These are phyloP conservation scores for Lophius piscatorius DNA, from an alignment of 2,113 vertebrate genomes.

Conservation along the genomic window DNA sequence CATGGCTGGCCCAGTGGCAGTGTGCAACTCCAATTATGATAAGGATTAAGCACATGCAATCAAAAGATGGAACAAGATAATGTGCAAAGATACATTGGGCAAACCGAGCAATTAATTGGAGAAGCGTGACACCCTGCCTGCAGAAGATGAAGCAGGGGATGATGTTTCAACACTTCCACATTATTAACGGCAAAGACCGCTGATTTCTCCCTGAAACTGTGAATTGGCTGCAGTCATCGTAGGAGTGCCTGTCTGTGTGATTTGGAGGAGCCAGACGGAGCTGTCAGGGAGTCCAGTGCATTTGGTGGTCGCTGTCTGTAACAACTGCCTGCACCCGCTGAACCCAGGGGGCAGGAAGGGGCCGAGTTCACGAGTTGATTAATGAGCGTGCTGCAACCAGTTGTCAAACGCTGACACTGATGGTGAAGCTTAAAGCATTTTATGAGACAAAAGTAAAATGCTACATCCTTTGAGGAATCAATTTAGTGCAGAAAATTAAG, in stretches of 20 bases:
- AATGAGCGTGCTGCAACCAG: conserved; percentile 74
- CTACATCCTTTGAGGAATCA: conserved; percentile 57
- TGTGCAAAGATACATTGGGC: conserved; percentile 82
- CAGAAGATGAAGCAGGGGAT: conserved; percentile 71
- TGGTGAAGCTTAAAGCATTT: conserved; percentile 65
- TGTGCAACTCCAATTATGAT: conserved; percentile 84
- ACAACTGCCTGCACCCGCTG: conserved; percentile 71
- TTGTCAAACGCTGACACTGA: conserved; percentile 77
- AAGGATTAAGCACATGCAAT: conserved; percentile 84
- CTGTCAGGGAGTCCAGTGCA: conserved; percentile 74
- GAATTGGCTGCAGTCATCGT: conserved; percentile 47
- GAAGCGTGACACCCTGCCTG: conserved; percentile 79
- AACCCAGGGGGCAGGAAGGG: conserved; percentile 80
- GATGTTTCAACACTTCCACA: conserved; percentile 74
- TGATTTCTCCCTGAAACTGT: conserved; percentile 51
- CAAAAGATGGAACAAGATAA: conserved; percentile 87
- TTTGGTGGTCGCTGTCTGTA: conserved; percentile 70
- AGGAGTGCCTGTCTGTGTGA: conserved; percentile 52
- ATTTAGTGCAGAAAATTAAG: conserved; percentile 54
- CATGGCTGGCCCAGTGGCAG: conserved; percentile 78
- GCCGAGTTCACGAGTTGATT: conserved; percentile 81
- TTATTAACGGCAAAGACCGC: conserved; percentile 73
- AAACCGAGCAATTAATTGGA: conserved; percentile 81
- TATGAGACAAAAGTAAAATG: conserved; percentile 28
- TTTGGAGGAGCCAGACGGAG: conserved; percentile 73